Evolutionary conservation across 2,797 vertebrate genomes (phyloP), one percentile per base, ranked within the genome.

Genomic region (Halcyon smyrnensis): DNA sequence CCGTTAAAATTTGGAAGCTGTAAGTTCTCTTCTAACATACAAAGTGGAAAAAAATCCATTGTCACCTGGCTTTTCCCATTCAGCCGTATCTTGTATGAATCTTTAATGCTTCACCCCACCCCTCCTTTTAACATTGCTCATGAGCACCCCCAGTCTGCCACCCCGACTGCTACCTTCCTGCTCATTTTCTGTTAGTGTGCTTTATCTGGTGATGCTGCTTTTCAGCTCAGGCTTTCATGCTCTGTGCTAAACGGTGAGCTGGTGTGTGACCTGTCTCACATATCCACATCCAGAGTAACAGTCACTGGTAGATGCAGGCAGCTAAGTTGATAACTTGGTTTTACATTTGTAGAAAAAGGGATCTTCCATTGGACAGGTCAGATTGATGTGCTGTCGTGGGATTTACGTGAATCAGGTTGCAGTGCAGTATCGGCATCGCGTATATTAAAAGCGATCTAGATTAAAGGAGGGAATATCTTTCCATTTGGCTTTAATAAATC

Each of bases 1-100:
- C 99, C 99, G 11, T 98, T 99, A 92, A 99, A 99, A 97, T 99
- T 99, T 96, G 99, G 99, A 97, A 99, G 99, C 98, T 99, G 99
- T 99, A 98, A 99, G 99, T 99, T 97, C 13, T 80, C 51, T 76
- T 92, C 71, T 90, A 57, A 62, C 89, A 79, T 94, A 79, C 86
- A 75, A 95, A 65, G 74, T 36, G 4, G 34, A 78, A 86, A 87
- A 54, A 54, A 54, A 30, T 69, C 30, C 11, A 4, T 39, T 54
- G 2, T 74, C 89, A 85, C 45, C 34, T 82, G 65, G 3, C 28
- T 84, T 76, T 64, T 74, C 27, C 23, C 16, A 2, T 77, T 79
- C 36, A 36, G 21, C 28, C 3, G 12, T 15, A 17, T 37, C 48
- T 46, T 54, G 18, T 30, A 27, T 3, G 6, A 46, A 24, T 67